Evolutionary conservation across 1,140 invertebrate species (phyloP).

Genomic region (Drosophila paulistorum): DNA sequence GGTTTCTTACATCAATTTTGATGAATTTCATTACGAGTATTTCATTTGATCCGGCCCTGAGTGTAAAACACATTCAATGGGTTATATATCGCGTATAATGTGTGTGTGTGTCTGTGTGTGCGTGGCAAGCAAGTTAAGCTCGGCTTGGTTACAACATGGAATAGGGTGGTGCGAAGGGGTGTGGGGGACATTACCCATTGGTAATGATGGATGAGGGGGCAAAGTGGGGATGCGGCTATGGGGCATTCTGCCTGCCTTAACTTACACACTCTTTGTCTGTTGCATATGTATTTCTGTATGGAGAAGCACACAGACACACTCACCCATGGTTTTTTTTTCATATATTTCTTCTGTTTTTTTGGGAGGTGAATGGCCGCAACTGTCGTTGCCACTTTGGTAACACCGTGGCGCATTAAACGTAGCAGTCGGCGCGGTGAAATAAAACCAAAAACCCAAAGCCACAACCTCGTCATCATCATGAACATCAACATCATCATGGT

Average conservation of each 20-base stretch:
- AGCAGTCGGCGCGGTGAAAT: slow-evolving; percentile 59
- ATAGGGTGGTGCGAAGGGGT: not conserved
- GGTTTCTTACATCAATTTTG: not conserved
- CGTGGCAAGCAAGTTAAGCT: slow-evolving; percentile 55
- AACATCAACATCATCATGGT: slow-evolving; percentile 57
- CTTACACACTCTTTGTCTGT: slow-evolving; percentile 46
- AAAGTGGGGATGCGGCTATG: not conserved
- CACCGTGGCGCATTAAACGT: slow-evolving; percentile 77
- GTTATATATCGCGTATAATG: slow-evolving; percentile 17
- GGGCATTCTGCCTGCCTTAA: slow-evolving; percentile 32
- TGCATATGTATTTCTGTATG: slow-evolving; percentile 33
- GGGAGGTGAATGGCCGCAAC: slow-evolving; percentile 80
- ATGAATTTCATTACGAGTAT: too few relatives aligned
- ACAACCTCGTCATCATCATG: slow-evolving; percentile 68
- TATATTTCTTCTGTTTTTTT: slow-evolving; percentile 40
- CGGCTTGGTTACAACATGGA: slow-evolving; percentile 60
- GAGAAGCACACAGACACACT: slow-evolving; percentile 20
- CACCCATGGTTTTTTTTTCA: slow-evolving; percentile 34
- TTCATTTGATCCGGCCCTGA: slow-evolving; percentile 13
- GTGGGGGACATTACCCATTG: slow-evolving; percentile 6
- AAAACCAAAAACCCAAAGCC: slow-evolving; percentile 51
- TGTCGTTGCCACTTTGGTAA: slow-evolving; percentile 80
- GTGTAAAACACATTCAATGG: slow-evolving; percentile 57
- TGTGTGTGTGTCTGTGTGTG: slow-evolving; percentile 35
- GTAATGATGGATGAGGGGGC: not conserved